These are phyloP conservation scores for Hoplodrina ambigua DNA, from an alignment of 2,888 invertebrate genomes.

Conservation along the genomic window DNA sequence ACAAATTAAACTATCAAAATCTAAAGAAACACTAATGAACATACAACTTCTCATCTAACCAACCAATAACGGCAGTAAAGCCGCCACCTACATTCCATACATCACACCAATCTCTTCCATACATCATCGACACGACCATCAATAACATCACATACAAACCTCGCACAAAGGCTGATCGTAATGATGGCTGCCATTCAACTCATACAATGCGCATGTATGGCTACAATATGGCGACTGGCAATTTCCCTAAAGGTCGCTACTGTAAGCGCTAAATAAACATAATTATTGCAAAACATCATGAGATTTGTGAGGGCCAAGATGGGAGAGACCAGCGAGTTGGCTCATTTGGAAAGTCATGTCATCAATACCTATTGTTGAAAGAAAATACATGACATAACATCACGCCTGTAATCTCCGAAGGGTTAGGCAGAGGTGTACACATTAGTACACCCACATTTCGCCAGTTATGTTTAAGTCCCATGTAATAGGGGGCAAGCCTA, in stretches of 20 bases:
- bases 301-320: constrained; percentile 29
- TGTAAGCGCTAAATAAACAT: constrained; percentile 74
- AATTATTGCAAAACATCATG: constrained; percentile 74
- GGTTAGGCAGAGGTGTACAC: too few species aligned
- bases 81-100: constrained; percentile 8
- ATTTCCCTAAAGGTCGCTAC: constrained; percentile 77
- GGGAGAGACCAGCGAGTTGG: neutral
- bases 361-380: neutral
- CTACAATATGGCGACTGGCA: constrained; percentile 54
- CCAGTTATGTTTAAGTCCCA: too few species aligned
- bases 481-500: too few species aligned
- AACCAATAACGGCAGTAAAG: neutral
- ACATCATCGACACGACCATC: constrained; percentile 50
- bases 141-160: constrained; percentile 51
- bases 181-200: constrained; percentile 52
- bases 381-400: neutral
- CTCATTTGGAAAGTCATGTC: neutral
- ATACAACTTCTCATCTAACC: neutral
- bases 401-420: too few species aligned
- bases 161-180: constrained; percentile 46
- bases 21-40: neutral
- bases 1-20: too few species aligned
- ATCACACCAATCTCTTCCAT: constrained; percentile 24
- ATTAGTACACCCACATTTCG: too few species aligned
- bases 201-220: constrained; percentile 45